These are phyloP conservation scores for Zaprionus inermis DNA, from an alignment of 1,140 invertebrate species.

Conservation along the genomic window DNA sequence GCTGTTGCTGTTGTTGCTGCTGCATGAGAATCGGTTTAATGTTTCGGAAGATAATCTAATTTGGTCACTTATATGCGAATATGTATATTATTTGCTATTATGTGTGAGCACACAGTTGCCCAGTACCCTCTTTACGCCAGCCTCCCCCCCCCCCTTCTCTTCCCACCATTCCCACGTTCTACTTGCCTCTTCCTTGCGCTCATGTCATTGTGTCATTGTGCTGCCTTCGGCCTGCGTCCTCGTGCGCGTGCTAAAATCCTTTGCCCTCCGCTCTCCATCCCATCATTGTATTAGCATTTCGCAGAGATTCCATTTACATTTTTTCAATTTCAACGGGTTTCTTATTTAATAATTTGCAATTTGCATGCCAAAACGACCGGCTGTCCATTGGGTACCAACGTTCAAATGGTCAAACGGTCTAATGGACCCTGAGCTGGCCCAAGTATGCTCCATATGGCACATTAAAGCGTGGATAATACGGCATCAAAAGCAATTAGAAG, in stretches of 20 bases:
- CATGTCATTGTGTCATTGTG: constrained; percentile 29
- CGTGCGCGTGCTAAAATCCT: constrained; percentile 33
- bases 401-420: constrained; percentile 18
- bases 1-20: constrained; percentile 43
- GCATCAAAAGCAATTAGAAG: background rate
- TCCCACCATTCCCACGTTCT: too few relatives aligned
- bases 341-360: constrained; percentile 74
- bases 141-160: background rate
- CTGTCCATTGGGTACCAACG: constrained; percentile 30
- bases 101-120: constrained; percentile 39
- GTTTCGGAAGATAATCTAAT: constrained; percentile 84
- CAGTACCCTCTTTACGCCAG: too few relatives aligned
- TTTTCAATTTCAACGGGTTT: constrained; percentile 72
- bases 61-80: constrained; percentile 84
- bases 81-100: constrained; percentile 81
- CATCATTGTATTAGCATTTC: constrained; percentile 45
- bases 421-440: constrained; percentile 10
- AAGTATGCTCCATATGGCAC: constrained; percentile 44
- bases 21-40: constrained; percentile 79
- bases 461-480: background rate
- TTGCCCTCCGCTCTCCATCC: constrained; percentile 33
- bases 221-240: constrained; percentile 1
- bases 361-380: constrained; percentile 64
- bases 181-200: constrained; percentile 1
- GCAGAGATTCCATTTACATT: constrained; percentile 72